Evolutionary conservation across 2,797 vertebrate species (phyloP).

Genomic region (Okamejei kenojei): DNA sequence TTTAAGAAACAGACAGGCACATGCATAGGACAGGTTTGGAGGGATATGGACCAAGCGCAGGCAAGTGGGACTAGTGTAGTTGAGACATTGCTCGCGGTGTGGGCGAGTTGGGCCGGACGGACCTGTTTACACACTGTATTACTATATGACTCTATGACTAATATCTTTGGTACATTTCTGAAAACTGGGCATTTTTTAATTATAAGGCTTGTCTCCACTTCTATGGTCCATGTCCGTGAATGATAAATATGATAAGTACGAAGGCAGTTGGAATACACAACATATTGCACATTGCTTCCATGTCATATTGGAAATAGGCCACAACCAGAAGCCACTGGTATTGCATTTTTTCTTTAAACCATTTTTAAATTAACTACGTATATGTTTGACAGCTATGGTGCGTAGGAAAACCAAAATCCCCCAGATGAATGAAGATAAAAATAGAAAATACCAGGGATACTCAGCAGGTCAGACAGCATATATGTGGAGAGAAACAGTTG

Average conservation of each 20-base stretch:
- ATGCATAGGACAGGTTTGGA: too few relatives aligned
- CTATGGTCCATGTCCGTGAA: neutral
- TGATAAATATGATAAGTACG: neutral
- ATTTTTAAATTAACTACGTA: neutral
- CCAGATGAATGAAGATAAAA: too few relatives aligned
- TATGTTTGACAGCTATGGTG: neutral
- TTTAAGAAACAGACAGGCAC: too few relatives aligned
- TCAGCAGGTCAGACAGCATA: too few relatives aligned
- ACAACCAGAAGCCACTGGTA: neutral
- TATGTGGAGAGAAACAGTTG: too few relatives aligned
- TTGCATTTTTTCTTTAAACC: neutral
- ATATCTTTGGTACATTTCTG: neutral
- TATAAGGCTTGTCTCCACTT: neutral
- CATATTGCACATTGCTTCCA: neutral
- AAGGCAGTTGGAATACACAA: neutral
- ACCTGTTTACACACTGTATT: too few relatives aligned
- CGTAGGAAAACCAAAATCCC: neutral
- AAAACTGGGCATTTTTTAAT: neutral
- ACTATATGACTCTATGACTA: too few relatives aligned
- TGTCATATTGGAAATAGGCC: neutral
- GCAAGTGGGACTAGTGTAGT: too few relatives aligned
- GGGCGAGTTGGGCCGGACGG: too few relatives aligned
- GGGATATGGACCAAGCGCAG: too few relatives aligned
- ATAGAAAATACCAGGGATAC: too few relatives aligned
- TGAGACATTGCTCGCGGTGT: too few relatives aligned